phyloP scores from a whole-genome alignment of 1,140 invertebrate genomes.

The Spodoptera frugiperda region DNA sequence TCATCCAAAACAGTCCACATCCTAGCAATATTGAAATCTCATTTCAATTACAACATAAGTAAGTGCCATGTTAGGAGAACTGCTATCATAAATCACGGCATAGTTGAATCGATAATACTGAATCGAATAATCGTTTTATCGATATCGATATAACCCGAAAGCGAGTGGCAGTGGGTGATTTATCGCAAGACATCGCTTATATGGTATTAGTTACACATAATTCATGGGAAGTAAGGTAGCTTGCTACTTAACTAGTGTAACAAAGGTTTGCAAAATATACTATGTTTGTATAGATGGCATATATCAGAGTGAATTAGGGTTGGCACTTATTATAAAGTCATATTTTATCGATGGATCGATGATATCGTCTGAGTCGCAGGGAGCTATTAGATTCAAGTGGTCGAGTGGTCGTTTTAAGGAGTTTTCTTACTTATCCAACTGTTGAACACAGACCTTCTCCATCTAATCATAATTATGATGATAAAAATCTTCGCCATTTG shows the following conservation, averaged over 20 bases:
- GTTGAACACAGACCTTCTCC: too few relatives aligned
- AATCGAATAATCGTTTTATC: constrained; percentile 15
- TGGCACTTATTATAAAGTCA: not conserved
- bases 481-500: too few relatives aligned
- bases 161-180: constrained; percentile 1
- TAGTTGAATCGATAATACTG: constrained; percentile 10
- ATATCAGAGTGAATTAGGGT: constrained; percentile 21
- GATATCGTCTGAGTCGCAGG: too few relatives aligned
- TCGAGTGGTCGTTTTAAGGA: too few relatives aligned
- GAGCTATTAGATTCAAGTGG: too few relatives aligned
- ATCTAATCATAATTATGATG: too few relatives aligned
- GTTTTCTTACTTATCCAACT: too few relatives aligned
- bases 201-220: constrained; percentile 46
- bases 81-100: constrained; percentile 14
- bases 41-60: constrained; percentile 37
- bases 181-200: constrained; percentile 36
- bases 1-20: not conserved
- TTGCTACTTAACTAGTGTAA: constrained; percentile 43
- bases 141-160: not conserved
- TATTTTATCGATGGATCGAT: not conserved
- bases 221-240: constrained; percentile 56
- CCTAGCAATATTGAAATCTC: constrained; percentile 11
- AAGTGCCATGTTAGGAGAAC: constrained; percentile 29
- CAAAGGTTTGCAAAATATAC: constrained; percentile 40
- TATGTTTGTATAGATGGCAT: constrained; percentile 23